These are phyloP conservation scores for Neuroscelio doddi DNA, from an alignment of 2,888 invertebrate genomes.

Conservation along the genomic window DNA sequence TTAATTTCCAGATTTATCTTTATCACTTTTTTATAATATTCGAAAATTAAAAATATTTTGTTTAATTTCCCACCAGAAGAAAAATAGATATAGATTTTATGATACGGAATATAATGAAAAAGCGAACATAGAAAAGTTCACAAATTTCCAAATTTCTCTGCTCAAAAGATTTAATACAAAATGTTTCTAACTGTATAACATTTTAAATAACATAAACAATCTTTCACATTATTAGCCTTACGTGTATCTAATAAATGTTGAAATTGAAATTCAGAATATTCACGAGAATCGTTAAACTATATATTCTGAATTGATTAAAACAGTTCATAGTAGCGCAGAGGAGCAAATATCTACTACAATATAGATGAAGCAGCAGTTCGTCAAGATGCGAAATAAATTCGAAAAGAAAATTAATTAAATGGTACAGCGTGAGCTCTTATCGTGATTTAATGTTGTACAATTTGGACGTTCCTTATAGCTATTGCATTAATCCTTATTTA, in stretches of 20 bases:
- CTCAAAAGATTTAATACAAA: no score
- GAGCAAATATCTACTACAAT: no score
- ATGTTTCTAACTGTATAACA: no score
- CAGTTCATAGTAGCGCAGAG: constrained; percentile 14
- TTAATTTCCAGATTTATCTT: no score
- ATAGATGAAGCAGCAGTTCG: constrained; percentile 11
- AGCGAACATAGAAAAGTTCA: no score
- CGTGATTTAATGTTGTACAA: constrained; percentile 41
- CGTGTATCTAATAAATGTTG: no score
- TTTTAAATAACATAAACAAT: not conserved
- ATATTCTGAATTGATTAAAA: constrained; percentile 18
- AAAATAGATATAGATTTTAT: no score
- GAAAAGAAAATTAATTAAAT: constrained; percentile 42
- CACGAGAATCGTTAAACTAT: not conserved
- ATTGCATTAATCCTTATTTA: constrained; percentile 47
- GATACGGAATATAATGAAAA: no score
- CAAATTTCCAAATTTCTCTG: no score
- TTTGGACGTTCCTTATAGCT: constrained; percentile 33
- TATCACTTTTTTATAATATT: no score
- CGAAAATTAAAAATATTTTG: no score
- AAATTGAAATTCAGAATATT: not conserved
- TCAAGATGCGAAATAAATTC: constrained; percentile 19
- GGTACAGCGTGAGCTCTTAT: constrained; percentile 30
- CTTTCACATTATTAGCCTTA: not conserved
- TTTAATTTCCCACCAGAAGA: no score